Base-by-base conservation (phyloP, 53 echinoderm and acorn worm genomes). In the Temnopleurus reevesii region DNA sequence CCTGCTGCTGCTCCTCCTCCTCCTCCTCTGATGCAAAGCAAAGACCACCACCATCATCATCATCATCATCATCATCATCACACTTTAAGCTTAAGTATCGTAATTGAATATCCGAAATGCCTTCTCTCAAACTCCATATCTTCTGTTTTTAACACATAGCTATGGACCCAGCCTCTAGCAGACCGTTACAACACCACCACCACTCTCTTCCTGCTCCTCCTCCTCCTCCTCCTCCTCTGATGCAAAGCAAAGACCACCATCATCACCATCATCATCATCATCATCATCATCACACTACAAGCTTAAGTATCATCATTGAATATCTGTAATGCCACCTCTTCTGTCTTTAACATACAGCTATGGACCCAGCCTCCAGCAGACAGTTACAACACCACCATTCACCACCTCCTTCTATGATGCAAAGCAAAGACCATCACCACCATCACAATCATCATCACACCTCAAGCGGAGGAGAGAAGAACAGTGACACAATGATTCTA, bases 401-500 rank as follows among this genome's bases (percentile, higher is more conserved):
- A 12, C 85, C 85, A 1, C 46, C 61, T 41, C 59, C 60, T 6
- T 33, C 71, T 5, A 29, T 54, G 49, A 29, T 44, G 35, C 71
- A 2, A 8, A 17, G 10, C 27, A 28, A 65, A 29, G 66, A 49
- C 13, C 61, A 86, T 25, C 86, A 81, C 25, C 86, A 81, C 25
- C 46, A 38, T 79, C 79, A 44, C 34, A 17, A 24, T 10, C 44
- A 51, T 21, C 45, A 85, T 10, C 44, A 3, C 0, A 44, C 85
- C 2, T 59, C 25, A 29, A 47, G 5, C 4, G 79, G 49, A 79
- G 79, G 25, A 26, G 46, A 49, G 15, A 79, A 79, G 79, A 8
- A 26, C 79, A 83, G 55, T 36, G 80, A 83, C 24, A 65, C 71
- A 1, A 66, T 87, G 71, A 21, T 87, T 2, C 71, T 87, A 8